Evolutionary conservation across 2,113 vertebrate genomes (phyloP), one percentile per base, ranked within the genome.

Genomic region (Melanerpes formicivorus): DNA sequence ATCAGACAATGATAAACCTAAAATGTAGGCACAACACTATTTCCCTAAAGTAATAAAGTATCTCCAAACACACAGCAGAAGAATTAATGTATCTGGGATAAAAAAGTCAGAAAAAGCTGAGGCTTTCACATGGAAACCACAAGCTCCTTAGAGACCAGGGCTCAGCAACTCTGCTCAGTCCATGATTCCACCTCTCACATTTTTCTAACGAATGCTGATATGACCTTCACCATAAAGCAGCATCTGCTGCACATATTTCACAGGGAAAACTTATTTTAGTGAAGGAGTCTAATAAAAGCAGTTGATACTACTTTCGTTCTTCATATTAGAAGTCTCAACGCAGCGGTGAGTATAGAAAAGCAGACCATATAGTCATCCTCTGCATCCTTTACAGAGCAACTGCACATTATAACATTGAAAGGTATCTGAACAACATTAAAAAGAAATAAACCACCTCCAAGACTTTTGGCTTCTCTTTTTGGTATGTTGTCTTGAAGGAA

Each of bases 201-300:
- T 82, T 89, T 80, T 48, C 64, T 92, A 85, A 92, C n/a, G 48
- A 93, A 77, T 56, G n/a, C 32, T 55, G 84, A 50, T 84, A 78
- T n/a, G 6, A 84, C 30, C 52, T 85, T 84, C 69, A 88, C 22
- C 52, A 75, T 27, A 42, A 44, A 84, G 70, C 52, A 92, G 40
- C 40, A 84, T 42, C 62, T 67, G 64, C 44, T 72, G 63, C 59
- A 72, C 5, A 2, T 30, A 80, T 64, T 90, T 87, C 75, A 84
- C 27, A 92, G 7, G 12, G 87, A 95, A 92, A 56, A 88, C 12
- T 34, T 71, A 64, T 85, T 88, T 81, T 67, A 60, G 80, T 89
- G 65, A 18, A 44, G 88, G 25, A 44, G 4, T 66, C 30, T 81
- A 34, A 80, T 18, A 82, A 87, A 90, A 62, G 75, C 26, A 44